Conservation (phyloP, 2,797 vertebrate genomes). For the Garrulus glandarius region DNA sequence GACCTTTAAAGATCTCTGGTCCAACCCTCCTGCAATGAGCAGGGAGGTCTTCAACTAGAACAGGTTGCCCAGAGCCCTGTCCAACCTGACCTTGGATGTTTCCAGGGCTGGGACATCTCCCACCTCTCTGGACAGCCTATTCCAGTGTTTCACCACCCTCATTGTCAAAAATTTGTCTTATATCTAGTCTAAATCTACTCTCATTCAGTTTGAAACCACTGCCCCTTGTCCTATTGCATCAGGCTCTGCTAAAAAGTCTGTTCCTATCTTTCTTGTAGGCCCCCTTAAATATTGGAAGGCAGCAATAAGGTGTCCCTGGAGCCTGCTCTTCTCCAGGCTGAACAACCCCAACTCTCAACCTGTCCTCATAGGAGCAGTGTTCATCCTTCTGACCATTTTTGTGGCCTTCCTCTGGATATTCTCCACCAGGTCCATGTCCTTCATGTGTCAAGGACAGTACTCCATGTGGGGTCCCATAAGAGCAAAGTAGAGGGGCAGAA, state of each 20-base stretch:
- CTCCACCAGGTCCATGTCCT: neutral
- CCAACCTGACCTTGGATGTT: neutral
- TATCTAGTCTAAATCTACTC: neutral
- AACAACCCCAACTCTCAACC: neutral
- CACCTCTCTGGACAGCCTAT: neutral
- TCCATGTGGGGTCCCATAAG: neutral
- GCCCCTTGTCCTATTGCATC: neutral
- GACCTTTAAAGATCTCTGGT: neutral
- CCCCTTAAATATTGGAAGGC: neutral
- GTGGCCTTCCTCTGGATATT: neutral
- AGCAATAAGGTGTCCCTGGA: neutral
- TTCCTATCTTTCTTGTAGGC: neutral
- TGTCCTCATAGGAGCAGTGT: neutral
- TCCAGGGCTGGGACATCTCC: neutral
- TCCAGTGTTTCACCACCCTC: neutral
- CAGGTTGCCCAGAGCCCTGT: neutral
- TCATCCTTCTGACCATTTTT: neutral
- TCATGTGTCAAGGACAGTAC: neutral
- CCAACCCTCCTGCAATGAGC: neutral
- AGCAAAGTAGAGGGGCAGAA: neutral
- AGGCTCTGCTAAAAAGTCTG: neutral
- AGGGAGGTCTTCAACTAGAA: neutral
- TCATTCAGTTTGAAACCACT: neutral
- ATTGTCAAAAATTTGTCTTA: neutral
- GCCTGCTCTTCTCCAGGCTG: neutral